These are phyloP conservation scores for Cossypha dichroa DNA, from an alignment of 2,797 vertebrate species.

Conservation along the genomic window DNA sequence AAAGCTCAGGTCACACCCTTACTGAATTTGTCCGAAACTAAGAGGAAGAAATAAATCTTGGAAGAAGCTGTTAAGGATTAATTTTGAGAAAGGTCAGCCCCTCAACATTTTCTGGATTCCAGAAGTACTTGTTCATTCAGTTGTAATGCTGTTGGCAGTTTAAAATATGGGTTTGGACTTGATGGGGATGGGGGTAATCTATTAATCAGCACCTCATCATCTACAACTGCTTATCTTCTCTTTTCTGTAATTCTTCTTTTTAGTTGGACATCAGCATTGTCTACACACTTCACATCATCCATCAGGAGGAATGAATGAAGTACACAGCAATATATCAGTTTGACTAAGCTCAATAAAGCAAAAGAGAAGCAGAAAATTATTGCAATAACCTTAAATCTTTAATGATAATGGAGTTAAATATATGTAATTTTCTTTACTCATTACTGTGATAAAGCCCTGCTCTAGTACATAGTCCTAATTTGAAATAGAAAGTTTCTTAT, in stretches of 20 bases:
- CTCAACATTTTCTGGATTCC: constrained; percentile 43
- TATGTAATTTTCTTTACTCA: constrained; percentile 44
- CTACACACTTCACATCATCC: background rate
- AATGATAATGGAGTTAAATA: constrained; percentile 30
- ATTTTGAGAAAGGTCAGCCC: constrained; percentile 54
- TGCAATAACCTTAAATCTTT: constrained; percentile 59
- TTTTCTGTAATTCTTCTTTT: constrained; percentile 41
- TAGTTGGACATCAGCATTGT: constrained; percentile 42
- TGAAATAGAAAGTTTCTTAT: background rate
- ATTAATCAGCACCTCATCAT: constrained; percentile 61
- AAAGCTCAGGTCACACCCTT: background rate
- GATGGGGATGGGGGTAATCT: background rate
- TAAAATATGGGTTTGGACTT: constrained; percentile 55
- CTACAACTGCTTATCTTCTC: constrained; percentile 55
- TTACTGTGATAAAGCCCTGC: background rate
- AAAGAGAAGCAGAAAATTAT: constrained; percentile 53
- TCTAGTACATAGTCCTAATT: background rate
- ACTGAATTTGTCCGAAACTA: background rate
- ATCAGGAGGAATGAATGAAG: constrained; percentile 47
- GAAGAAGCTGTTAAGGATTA: constrained; percentile 17
- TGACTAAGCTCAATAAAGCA: constrained; percentile 29
- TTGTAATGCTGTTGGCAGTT: constrained; percentile 7
- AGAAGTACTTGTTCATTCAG: constrained; percentile 26
- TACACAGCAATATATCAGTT: constrained; percentile 45
- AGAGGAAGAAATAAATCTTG: constrained; percentile 46